Evolutionary conservation across 2,113 vertebrate species (phyloP), one percentile per base, ranked within the genome.

Genomic region (Parus major): DNA sequence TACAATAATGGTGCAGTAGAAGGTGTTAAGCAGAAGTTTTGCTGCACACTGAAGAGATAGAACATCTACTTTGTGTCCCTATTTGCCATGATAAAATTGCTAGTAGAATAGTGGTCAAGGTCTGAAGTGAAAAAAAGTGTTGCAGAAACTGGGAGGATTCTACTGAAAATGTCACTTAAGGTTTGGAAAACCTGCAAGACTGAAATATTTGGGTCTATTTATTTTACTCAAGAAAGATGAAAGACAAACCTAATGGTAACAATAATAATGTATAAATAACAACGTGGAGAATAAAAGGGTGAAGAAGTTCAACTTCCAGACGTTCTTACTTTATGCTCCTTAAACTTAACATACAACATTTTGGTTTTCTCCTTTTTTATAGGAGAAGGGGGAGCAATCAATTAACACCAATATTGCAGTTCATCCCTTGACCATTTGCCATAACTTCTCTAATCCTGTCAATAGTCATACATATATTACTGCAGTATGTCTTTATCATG

Each of bases 161-260:
- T 61, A 31, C 29, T 50, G 49, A 21, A 83, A 60, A 61, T 49
- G 25, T 28, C 50, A 56, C 1, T 36, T 50, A 52, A 73, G 20
- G 10, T 53, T 44, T 81, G 15, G 27, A 57, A 70, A 70, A 63
- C 5, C 11, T 57, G 13, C 28, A 44, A 82, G n/a, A 66, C 22
- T 61, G 44, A 86, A 52, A 5, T 16, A 25, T 39, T 61, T 60
- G 33, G 5, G 15, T 55, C 18, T 22, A 15, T 33, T 36, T 23
- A 33, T 60, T 73, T 71, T 39, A 69, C 56, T 36, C 0, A 0
- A 73, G n/a, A 41, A 59, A 31, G 7, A 57, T 6, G 9, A 69
- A 88, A 76, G 11, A 15, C 11, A 57, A 69, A 47, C 4, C 7
- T 35, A n/a, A 57, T 15, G 60, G 8, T 17, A 35, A 50, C 21